A percentile compares a stretch with the other conserved stretches of the same genome.
phyloP scores from a whole-genome alignment of 2,113 vertebrate species.

The Osmerus mordax region DNA sequence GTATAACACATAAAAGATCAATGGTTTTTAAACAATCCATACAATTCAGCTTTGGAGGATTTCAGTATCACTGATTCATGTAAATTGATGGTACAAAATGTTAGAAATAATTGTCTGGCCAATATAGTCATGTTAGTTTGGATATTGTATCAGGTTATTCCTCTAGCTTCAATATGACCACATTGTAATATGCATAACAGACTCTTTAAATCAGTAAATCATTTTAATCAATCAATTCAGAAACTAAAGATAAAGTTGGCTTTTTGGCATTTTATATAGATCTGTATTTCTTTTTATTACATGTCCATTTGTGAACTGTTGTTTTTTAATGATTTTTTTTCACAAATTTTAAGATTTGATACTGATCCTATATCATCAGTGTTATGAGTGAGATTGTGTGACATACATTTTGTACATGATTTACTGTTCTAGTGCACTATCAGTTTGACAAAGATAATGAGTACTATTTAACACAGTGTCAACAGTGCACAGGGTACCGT shows the following conservation, averaged over 20 bases:
- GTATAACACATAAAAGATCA: background rate
- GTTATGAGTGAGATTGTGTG: background rate
- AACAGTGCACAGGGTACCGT: background rate
- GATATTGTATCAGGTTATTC: no score
- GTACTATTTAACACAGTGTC: constrained; percentile 7
- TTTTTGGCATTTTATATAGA: background rate
- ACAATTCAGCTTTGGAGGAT: background rate
- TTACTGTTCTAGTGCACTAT: no score
- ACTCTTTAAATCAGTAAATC: no score
- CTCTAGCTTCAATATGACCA: no score
- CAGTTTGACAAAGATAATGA: constrained; percentile 1
- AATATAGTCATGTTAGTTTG: no score
- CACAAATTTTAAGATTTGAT: background rate
- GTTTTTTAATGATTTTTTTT: background rate
- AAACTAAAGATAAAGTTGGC: background rate
- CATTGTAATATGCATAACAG: no score
- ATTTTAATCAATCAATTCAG: no score
- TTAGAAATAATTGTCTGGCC: no score
- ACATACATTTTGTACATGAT: constrained; percentile 18
- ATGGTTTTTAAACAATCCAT: background rate
- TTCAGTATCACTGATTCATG: background rate
- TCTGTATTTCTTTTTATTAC: background rate
- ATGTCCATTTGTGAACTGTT: background rate
- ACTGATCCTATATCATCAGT: constrained; percentile 1
- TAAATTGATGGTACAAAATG: background rate